A percentile compares a stretch with the other conserved stretches of the same genome.
Conservation (phyloP, 2,797 vertebrate species). For the Vipera ursinii region DNA sequence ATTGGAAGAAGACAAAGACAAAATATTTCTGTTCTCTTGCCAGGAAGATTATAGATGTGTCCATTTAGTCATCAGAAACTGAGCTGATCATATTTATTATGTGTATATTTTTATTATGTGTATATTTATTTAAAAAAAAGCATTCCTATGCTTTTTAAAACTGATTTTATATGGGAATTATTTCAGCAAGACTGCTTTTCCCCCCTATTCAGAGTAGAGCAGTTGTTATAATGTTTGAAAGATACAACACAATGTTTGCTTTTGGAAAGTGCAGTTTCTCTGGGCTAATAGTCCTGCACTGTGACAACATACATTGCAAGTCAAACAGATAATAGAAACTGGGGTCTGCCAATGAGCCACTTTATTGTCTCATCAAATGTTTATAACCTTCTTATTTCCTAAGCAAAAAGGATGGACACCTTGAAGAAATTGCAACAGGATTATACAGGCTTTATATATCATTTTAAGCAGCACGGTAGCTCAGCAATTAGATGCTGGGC, state of each 20-base stretch:
- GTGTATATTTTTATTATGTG: neutral
- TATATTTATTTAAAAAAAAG: neutral
- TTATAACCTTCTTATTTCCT: slow-evolving; percentile 61
- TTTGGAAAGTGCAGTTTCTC: neutral
- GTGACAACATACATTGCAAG: slow-evolving; percentile 57
- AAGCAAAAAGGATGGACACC: slow-evolving; percentile 44
- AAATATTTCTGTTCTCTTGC: neutral
- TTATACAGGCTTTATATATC: slow-evolving; percentile 29
- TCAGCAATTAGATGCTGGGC: too few relatives aligned
- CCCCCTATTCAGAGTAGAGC: neutral
- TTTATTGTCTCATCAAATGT: slow-evolving; percentile 47
- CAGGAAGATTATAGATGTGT: neutral
- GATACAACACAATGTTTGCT: neutral
- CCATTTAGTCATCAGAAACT: neutral
- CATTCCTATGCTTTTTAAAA: neutral
- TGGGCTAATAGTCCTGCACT: slow-evolving; percentile 19
- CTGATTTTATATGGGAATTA: slow-evolving; percentile 3
- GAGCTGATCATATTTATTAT: neutral
- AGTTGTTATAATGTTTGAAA: neutral
- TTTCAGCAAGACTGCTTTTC: neutral
- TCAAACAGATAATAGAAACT: slow-evolving; percentile 48
- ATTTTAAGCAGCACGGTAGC: neutral
- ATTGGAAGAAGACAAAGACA: neutral
- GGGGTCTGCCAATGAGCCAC: slow-evolving; percentile 53
- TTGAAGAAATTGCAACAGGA: slow-evolving; percentile 49